Evolutionary conservation across 2,888 invertebrate species (phyloP), one percentile per base, ranked within the genome.

Genomic region (Diplolepis rosae): DNA sequence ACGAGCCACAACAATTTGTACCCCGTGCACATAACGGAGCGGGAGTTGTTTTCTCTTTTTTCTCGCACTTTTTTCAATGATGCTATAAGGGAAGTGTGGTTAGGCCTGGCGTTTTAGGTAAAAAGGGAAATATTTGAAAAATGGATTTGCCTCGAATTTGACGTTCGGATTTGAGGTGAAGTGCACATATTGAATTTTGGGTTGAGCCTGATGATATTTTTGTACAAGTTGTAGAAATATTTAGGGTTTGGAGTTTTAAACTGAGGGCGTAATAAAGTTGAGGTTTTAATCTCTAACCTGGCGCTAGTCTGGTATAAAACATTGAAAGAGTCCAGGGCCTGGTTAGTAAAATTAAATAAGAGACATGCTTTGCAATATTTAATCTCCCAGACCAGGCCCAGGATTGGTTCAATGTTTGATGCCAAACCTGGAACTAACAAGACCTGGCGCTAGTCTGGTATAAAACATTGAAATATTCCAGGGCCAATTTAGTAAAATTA

Each of bases 1-100:
- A 50, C 66, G 50, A 66, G 61, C 61, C 61, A 61, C 39, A 61
- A 39, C 61, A 61, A 61, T 61, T 61, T 61, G 61, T 61, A 61
- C 61, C 61, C 61, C 39, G 61, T 22, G 13, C 22, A 35, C 15
- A 56, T 35, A 56, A 56, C 35, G 56, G 56, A 35, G 61, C 61
- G 61, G 22, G 61, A 61, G 61, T 27, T 61, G 24, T 35, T 61
- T 61, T 39, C 61, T 39, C 51, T 67, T 68, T 66, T 71, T 35
- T 24, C n/a, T 66, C 42, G 13, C 32, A n/a, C 27, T 48, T 28
- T 32, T 7, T 45, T 42, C n/a, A 15, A n/a, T 13, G 18, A 35
- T 18, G 28, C 28, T 61, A 15, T 18, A 48, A 69, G 32, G 30
- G 22, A 48, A 61, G 15, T 42, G 24, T 13, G 27, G 42, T 42